These are phyloP conservation scores for Ictalurus punctatus DNA, from an alignment of 2,113 vertebrate genomes.

Conservation along the genomic window DNA sequence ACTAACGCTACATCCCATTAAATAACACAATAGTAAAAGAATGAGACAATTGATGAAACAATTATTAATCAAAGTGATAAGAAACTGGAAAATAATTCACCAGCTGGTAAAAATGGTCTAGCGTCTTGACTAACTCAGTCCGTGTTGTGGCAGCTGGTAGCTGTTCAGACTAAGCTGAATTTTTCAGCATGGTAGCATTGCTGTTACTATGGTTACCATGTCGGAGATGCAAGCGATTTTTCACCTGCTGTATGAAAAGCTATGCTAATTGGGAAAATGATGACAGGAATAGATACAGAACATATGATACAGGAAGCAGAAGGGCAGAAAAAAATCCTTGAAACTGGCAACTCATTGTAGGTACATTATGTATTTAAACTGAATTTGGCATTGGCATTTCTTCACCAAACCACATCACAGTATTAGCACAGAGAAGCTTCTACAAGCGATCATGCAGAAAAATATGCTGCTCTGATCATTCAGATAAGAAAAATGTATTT, in stretches of 20 bases:
- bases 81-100: neutral
- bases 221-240: neutral
- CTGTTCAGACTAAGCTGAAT: neutral
- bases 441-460: neutral
- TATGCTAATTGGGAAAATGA: slow-evolving; percentile 10
- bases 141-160: neutral
- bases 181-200: neutral
- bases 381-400: neutral
- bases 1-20: neutral
- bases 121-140: neutral
- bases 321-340: neutral
- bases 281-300: neutral
- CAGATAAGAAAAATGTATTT: neutral
- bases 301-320: slow-evolving; percentile 7
- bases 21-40: neutral
- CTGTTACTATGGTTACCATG: slow-evolving; percentile 1
- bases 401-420: neutral
- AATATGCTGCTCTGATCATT: neutral
- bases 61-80: neutral
- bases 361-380: neutral
- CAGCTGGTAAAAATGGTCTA: slow-evolving; percentile 1
- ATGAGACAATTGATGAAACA: neutral
- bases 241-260: slow-evolving; percentile 21
- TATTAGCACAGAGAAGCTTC: neutral
- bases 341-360: neutral